phyloP scores from a whole-genome alignment of 2,797 vertebrate genomes.

The Falco columbarius region DNA sequence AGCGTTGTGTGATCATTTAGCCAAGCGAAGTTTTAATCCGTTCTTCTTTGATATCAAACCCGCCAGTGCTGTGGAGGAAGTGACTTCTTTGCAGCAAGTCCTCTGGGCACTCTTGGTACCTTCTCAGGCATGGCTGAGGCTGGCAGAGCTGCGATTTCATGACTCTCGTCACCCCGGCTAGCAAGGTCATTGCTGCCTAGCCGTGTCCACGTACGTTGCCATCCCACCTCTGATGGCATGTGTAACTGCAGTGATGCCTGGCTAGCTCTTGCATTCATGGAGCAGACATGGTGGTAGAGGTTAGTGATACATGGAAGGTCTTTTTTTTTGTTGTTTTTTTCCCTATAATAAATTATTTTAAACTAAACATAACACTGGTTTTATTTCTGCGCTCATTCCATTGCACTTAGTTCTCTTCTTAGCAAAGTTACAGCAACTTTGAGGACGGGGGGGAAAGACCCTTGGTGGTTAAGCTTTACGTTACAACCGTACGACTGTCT shows the following conservation, averaged over 20 bases:
- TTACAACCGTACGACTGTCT: background rate
- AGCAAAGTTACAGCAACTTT: background rate
- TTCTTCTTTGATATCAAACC: background rate
- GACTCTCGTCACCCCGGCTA: background rate
- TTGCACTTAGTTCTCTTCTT: background rate
- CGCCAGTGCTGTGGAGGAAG: background rate
- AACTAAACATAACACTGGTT: background rate
- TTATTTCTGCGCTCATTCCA: background rate
- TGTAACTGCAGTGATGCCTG: rapidly evolving
- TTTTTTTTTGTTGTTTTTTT: no score
- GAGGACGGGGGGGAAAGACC: background rate
- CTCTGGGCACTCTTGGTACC: background rate
- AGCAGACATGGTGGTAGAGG: rapidly evolving
- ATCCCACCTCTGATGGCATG: background rate
- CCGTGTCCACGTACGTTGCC: rapidly evolving
- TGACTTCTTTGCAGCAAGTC: background rate
- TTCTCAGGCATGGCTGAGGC: background rate
- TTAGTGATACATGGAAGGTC: background rate
- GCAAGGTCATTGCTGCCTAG: background rate
- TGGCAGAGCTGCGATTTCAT: background rate
- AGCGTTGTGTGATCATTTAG: background rate
- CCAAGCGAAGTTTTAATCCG: background rate
- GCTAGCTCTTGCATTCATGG: background rate
- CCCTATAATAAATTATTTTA: background rate
- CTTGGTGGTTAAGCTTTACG: background rate